phyloP scores from a whole-genome alignment of 2,113 vertebrate genomes.

The Cercopithecus mona region DNA sequence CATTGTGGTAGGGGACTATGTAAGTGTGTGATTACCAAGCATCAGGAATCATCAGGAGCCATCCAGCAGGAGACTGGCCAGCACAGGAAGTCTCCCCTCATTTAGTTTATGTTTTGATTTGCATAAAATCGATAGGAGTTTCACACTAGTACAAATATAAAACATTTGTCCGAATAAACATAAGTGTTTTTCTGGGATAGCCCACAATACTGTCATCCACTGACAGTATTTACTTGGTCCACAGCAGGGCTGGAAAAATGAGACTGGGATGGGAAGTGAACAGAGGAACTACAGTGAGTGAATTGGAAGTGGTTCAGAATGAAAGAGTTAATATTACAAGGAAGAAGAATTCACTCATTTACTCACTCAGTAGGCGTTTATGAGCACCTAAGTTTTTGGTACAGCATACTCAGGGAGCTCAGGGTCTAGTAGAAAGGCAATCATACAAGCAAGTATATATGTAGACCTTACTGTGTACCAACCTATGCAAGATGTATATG shows the following conservation, averaged over 20 bases:
- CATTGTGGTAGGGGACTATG: background rate
- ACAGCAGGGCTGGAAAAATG: background rate
- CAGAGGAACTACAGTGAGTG: background rate
- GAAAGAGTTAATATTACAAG: background rate
- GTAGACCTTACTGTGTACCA: background rate
- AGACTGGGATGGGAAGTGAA: background rate
- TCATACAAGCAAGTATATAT: background rate
- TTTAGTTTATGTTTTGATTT: constrained; percentile 10
- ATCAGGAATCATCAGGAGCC: background rate
- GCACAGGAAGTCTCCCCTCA: background rate
- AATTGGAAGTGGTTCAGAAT: constrained; percentile 5
- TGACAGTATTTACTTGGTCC: background rate
- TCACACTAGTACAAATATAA: background rate
- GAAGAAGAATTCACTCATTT: background rate
- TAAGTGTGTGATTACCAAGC: background rate
- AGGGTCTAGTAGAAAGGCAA: background rate
- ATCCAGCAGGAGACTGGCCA: background rate
- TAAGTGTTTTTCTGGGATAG: constrained; percentile 5
- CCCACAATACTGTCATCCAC: background rate
- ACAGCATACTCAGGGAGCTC: background rate
- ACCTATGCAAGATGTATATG: background rate
- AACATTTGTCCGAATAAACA: background rate
- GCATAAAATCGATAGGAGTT: background rate
- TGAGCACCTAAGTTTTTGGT: background rate
- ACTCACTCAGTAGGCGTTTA: background rate